Percentiles rank a stretch among this genome's conserved stretches.
phyloP scores from a whole-genome alignment of 2,797 vertebrate species.

The Botia kubotai region DNA sequence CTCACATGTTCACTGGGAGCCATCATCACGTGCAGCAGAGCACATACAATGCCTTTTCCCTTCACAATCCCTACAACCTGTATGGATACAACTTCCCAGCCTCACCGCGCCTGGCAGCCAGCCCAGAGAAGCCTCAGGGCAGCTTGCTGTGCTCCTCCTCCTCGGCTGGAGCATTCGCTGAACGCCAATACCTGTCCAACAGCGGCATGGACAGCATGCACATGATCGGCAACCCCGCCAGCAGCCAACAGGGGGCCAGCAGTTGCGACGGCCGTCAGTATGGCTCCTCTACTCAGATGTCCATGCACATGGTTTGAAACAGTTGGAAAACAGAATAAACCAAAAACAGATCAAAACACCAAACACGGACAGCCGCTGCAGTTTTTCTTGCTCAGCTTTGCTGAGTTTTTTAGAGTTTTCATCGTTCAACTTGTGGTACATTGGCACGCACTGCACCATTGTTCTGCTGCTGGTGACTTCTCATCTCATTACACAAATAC shows the following conservation, averaged over 20 bases:
- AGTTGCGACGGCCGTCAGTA: constrained; percentile 95
- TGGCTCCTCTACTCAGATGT: constrained; percentile 94
- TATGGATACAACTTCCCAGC: constrained; percentile 99
- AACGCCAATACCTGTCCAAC: constrained; percentile 94
- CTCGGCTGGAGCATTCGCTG: constrained; percentile 88
- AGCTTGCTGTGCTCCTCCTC: constrained; percentile 95
- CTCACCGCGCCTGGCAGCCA: constrained; percentile 90
- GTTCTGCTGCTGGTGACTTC: constrained; percentile 31
- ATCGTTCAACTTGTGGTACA: constrained; percentile 51
- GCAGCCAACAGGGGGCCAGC: constrained; percentile 84
- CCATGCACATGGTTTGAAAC: constrained; percentile 96
- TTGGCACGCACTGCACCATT: background rate
- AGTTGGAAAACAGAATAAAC: constrained; percentile 1
- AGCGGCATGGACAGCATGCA: constrained; percentile 95
- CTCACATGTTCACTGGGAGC: constrained; percentile 90
- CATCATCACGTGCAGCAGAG: constrained; percentile 94
- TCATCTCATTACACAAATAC: constrained; percentile 49
- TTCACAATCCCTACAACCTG: constrained; percentile 98
- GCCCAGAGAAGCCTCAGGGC: constrained; percentile 96
- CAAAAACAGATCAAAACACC: constrained; percentile 30
- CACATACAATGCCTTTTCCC: constrained; percentile 98
- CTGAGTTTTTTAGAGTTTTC: constrained; percentile 51
- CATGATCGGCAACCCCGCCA: constrained; percentile 86
- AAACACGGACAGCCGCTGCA: constrained; percentile 25
- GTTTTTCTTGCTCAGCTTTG: constrained; percentile 1